Evolutionary conservation across 2,113 vertebrate genomes (phyloP), one percentile per base, ranked within the genome.

Genomic region (Nothobranchius kuhntae): DNA sequence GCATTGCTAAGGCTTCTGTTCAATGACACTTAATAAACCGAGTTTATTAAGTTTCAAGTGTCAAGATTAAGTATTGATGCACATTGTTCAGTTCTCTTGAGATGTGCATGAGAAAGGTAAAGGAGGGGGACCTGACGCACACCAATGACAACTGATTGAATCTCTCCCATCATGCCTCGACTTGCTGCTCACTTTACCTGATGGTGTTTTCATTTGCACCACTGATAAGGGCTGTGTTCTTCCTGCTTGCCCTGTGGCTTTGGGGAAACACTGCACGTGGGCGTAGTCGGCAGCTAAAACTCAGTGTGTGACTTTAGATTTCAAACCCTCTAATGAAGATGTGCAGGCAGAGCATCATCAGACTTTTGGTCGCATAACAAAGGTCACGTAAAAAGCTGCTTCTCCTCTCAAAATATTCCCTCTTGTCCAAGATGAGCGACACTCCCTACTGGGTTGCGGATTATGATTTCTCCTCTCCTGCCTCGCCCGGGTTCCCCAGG

Each of bases 401-500:
- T 65, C 2, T 51, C 17, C 61, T 36, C 38, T 21, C 36, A 44
- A 53, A 70, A 56, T 47, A 40, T 21, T 36, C 9, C 42, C 40
- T 50, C 24, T 24, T n/a, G 35, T 40, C 60, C 38, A 76, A 69
- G 77, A 98, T 98, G 96, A 95, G 92, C 24, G 90, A 95, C 88
- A 81, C 92, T 81, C 94, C 69, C 91, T 94, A 14, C 87, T 93
- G 90, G 94, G 84, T 77, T 53, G 80, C 85, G 72, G 87, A 92
- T 82, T 85, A 83, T 59, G 83, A 87, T 2, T 61, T 74, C 83
- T 92, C 90, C 72, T 91, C 92, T 46, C 89, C 92, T 21, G 90
- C 93, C 13, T 77, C 83, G 0, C 76, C 75, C 0, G 80, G 51
- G 45, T 83, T 89, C 40, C 91, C 93, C 76, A 88, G 91, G 9